Conservation (phyloP, 2,113 vertebrate species). For the Melanerpes aurifrons region DNA sequence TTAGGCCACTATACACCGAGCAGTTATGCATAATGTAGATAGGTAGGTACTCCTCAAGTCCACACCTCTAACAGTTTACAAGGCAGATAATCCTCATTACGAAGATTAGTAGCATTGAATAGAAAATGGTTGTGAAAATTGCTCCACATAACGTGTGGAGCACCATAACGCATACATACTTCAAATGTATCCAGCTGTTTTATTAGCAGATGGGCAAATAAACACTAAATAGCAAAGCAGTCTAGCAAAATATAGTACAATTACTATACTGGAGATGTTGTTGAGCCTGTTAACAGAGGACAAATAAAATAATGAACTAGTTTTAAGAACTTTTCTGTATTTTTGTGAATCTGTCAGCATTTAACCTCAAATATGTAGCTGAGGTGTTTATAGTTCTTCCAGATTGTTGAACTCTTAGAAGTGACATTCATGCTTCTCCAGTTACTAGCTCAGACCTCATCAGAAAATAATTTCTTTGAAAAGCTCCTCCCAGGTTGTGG, state of each 20-base stretch:
- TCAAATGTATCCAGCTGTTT: background rate
- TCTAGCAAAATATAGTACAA: background rate
- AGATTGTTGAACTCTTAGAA: background rate
- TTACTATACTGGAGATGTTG: background rate
- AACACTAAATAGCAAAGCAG: background rate
- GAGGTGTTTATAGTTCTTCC: background rate
- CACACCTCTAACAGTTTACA: background rate
- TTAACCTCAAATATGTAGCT: background rate
- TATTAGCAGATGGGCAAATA: background rate
- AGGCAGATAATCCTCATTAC: background rate
- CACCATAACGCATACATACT: background rate
- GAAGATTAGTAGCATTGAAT: background rate
- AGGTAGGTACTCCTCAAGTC: background rate
- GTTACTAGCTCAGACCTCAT: background rate
- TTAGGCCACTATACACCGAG: background rate
- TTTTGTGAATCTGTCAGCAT: background rate
- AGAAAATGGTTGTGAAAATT: slow-evolving; percentile 5
- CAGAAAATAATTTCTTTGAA: slow-evolving; percentile 48
- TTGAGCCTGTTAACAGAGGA: background rate
- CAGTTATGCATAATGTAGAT: background rate
- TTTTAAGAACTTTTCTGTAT: background rate
- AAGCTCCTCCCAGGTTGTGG: background rate
- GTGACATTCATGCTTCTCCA: background rate
- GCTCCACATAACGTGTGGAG: background rate
- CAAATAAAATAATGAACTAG: background rate